Percentiles rank a stretch among this genome's conserved stretches.
phyloP scores from a whole-genome alignment of 2,888 invertebrate species.

The Agapostemon virescens region DNA sequence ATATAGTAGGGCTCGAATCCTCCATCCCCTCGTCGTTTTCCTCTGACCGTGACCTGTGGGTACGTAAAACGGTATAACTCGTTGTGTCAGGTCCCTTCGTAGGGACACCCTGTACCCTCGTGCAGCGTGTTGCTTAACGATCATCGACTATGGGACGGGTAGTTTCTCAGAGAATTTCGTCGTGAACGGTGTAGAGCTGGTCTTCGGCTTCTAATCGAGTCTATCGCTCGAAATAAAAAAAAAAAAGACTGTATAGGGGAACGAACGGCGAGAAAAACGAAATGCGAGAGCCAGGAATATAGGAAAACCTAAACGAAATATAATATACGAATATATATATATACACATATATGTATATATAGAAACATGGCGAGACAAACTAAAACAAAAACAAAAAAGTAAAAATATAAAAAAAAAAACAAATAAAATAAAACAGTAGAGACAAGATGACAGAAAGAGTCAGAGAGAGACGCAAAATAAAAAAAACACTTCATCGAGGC shows the following conservation, averaged over 20 bases:
- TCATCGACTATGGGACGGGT: constrained; percentile 64
- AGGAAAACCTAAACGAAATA: constrained; percentile 5
- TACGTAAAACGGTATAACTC: constrained; percentile 35
- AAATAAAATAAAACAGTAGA: constrained; percentile 37
- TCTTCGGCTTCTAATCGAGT: constrained; percentile 53
- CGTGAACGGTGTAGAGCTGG: constrained; percentile 53
- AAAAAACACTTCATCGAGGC: constrained; percentile 58
- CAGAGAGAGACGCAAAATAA: constrained; percentile 66
- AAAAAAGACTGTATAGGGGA: constrained; percentile 27
- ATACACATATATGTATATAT: background rate
- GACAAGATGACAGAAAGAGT: constrained; percentile 56
- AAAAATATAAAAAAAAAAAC: too few relatives aligned
- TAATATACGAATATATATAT: background rate
- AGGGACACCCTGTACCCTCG: constrained; percentile 71
- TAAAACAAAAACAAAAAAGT: too few relatives aligned
- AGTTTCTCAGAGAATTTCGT: constrained; percentile 62
- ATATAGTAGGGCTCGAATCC: constrained; percentile 36
- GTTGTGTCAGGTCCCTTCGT: constrained; percentile 50
- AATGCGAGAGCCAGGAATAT: constrained; percentile 47
- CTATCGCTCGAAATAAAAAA: too few relatives aligned
- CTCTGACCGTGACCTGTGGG: constrained; percentile 26
- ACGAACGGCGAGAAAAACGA: constrained; percentile 42
- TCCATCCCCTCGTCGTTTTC: constrained; percentile 21
- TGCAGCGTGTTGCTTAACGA: constrained; percentile 60
- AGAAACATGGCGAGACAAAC: constrained; percentile 45